phyloP scores from a whole-genome alignment of 2,113 vertebrate species.

The Daboia siamensis region DNA sequence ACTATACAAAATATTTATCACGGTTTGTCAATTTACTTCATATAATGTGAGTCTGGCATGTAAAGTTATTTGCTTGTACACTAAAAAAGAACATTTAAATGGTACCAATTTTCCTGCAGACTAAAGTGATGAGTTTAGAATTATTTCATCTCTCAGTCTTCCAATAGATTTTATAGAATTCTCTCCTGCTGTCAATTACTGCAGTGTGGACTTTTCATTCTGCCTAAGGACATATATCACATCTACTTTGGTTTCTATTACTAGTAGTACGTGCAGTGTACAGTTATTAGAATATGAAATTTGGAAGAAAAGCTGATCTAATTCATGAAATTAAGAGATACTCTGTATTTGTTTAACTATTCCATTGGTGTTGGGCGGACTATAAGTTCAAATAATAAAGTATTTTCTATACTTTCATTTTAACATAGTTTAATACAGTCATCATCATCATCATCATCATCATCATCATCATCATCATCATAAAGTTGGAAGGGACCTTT shows the following conservation, averaged over 20 bases:
- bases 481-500: no score
- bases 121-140: background rate
- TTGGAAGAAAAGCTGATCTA: background rate
- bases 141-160: background rate
- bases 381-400: background rate
- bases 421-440: background rate
- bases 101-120: background rate
- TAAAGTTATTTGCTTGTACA: background rate
- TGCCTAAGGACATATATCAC: background rate
- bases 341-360: background rate
- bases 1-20: background rate
- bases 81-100: background rate
- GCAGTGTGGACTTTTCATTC: background rate
- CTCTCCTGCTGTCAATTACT: background rate
- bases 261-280: background rate
- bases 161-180: no score
- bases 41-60: background rate
- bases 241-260: background rate
- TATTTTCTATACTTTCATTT: background rate
- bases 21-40: background rate
- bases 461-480: no score
- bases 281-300: background rate
- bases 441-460: no score
- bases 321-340: constrained; percentile 33
- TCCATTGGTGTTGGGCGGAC: background rate